These are phyloP conservation scores for Cecidostiba fungosa DNA, from an alignment of 2,888 invertebrate species.

Conservation along the genomic window DNA sequence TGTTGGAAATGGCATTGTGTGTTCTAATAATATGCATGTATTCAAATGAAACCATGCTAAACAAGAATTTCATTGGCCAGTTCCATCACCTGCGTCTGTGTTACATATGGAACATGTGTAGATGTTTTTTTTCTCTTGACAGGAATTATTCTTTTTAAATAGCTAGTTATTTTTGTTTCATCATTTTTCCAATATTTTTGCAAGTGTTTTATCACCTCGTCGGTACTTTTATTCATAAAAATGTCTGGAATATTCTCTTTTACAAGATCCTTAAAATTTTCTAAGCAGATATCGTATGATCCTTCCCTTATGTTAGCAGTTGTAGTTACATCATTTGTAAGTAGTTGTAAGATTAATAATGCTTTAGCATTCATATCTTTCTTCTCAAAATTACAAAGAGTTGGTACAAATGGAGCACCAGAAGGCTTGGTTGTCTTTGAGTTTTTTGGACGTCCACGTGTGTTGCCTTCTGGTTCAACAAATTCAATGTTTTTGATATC, in stretches of 20 bases:
- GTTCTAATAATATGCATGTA: neutral
- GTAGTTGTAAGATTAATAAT: neutral
- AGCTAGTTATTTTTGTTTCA: neutral
- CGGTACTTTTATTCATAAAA: neutral
- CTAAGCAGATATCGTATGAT: neutral
- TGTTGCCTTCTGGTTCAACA: neutral
- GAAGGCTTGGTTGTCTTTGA: neutral
- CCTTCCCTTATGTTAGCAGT: neutral
- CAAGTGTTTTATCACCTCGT: neutral
- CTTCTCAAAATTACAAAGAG: neutral
- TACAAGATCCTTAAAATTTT: neutral
- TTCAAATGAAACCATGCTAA: neutral
- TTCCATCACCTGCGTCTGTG: neutral
- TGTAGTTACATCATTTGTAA: neutral
- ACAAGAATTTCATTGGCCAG: neutral
- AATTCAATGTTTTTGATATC: no score
- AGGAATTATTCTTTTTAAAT: neutral
- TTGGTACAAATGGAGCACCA: neutral
- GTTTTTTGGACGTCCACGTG: neutral
- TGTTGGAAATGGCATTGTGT: neutral
- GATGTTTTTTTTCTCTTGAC: no score
- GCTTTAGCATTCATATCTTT: conserved; percentile 3
- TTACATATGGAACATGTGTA: neutral
- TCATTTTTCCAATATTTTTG: neutral
- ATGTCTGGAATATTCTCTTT: neutral